Evolutionary conservation across 1,140 invertebrate genomes (phyloP).

Genomic region (Drosophila bocqueti): DNA sequence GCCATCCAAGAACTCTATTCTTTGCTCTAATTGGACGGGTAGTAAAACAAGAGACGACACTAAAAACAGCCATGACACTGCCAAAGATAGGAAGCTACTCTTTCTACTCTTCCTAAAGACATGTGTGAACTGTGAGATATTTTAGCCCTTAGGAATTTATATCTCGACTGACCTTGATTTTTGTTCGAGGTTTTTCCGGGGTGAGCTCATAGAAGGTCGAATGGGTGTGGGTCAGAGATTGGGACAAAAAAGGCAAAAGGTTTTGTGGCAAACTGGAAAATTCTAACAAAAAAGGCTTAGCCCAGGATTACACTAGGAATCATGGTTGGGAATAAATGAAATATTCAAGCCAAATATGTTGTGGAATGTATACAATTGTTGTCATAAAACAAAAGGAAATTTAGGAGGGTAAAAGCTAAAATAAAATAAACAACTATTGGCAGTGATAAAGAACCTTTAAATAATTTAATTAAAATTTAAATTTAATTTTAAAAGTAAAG

Average conservation of each 20-base stretch:
- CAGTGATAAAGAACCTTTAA: neutral
- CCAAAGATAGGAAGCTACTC: slow-evolving; percentile 1
- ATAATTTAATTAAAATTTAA: neutral
- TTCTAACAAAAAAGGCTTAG: slow-evolving; percentile 8
- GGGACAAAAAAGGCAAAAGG: neutral
- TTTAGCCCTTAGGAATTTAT: slow-evolving; percentile 22
- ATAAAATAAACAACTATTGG: neutral
- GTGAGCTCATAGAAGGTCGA: slow-evolving; percentile 28
- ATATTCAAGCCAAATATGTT: slow-evolving; percentile 4
- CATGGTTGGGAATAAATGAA: slow-evolving; percentile 7
- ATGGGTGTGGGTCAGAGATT: slow-evolving; percentile 1
- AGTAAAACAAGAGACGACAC: slow-evolving; percentile 23
- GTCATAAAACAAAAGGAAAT: neutral
- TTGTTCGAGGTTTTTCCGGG: neutral
- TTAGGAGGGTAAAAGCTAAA: neutral
- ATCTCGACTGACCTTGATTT: slow-evolving; percentile 32
- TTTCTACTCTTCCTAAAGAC: neutral
- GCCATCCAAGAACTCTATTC: slow-evolving; percentile 37
- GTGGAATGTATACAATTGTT: neutral
- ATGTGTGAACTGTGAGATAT: slow-evolving; percentile 21
- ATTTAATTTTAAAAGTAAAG: no score
- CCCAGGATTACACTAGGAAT: neutral
- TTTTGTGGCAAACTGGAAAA: neutral
- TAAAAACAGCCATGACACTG: slow-evolving; percentile 35
- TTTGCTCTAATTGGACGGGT: slow-evolving; percentile 31